Base-by-base conservation (phyloP, 2,797 vertebrate genomes). In the Mus spretus region DNA sequence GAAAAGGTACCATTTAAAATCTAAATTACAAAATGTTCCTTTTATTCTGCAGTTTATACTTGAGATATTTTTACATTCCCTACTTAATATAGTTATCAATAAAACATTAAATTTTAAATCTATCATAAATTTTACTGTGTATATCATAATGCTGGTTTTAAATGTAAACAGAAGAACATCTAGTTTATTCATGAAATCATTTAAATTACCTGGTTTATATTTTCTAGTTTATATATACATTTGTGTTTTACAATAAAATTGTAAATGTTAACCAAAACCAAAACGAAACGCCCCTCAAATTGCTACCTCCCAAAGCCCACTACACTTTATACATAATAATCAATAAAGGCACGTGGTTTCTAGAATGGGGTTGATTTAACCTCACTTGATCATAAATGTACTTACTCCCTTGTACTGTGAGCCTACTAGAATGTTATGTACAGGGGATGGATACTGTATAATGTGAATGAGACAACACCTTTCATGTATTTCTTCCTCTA, bases 41-140 rank as follows among this genome's bases (percentile, higher is more conserved):
- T 92, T 93, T 83, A 24, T 81, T 57, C 50, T 3, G 0, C 13
- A 93, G 22, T 50, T 47, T 92, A 5, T 72, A 14, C 0, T 79
- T 67, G 55, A 75, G 40, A 2, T 78, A 55, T 44, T 77, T 92
- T 86, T 79, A 61, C 70, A 28, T 47, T 81, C 74, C 14, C 22
- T 65, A 40, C 57, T 78, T 91, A 81, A 67, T 63, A 44, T 17
- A 90, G 12, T n/a, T n/a, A 63, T 59, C 19, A 91, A 79, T 50
- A 91, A 85, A 88, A 79, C 34, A 26, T 24, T 74, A 92, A 75
- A 92, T 26, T 74, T 84, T 90, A 70, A 47, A 89, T 91, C 72
- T 61, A 20, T 81, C 47, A 81, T 75, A 14, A 74, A 37, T 91
- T 65, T 88, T 65, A 47, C 50, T 53, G 20, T 70, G 85, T 75